Evolutionary conservation across 2,888 invertebrate genomes (phyloP), one percentile per base, ranked within the genome.

Genomic region (Polia nebulosa): DNA sequence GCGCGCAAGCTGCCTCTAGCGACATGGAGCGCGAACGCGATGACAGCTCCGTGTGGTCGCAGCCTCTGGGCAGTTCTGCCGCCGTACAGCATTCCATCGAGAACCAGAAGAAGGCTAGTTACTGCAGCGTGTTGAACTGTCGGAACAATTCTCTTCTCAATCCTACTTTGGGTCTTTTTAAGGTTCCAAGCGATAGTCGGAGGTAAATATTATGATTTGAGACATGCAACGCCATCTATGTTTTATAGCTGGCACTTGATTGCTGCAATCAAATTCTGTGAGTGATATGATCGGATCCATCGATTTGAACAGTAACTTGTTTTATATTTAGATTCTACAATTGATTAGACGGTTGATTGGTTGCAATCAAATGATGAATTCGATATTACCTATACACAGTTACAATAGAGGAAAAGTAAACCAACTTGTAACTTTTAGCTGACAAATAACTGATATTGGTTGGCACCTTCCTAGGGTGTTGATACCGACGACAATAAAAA

Each of bases 121-220:
- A 67, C 49, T 72, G 76, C 58, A 57, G 61, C 22, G 76, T 76
- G 34, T 20, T 58, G 29, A 45, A 71, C 49, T 81, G 81, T 36
- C 32, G 60, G 20, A 81, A 74, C 15, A 77, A 79, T 20, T 69
- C 81, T 15, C 29, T 47, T 9, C 32, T 22, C 2, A 56, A 74
- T 51, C 67, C 72, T 27, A 7, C 34, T 11, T 39, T 56, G 45
- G 74, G 45, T 34, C 67, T 39, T 47, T 73, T 74, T 52, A 74
- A n/a, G 20, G 7, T 74, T 6, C 75, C 74, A 29, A 61, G 39
- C 7, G 34, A 68, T 41, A 45, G 22, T 20, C 17, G 29, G 5
- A 73, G 73, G 75, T 73, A 61, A 44, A 32, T 34, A 59, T 29
- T 34, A 59, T 29, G 13, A 55, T 45, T 57, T 61, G 51, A 47